Percentiles rank a stretch among this genome's conserved stretches.
These are phyloP conservation scores for Amblyopsis hoosieri DNA, from an alignment of 2,797 vertebrate species.

Conservation along the genomic window DNA sequence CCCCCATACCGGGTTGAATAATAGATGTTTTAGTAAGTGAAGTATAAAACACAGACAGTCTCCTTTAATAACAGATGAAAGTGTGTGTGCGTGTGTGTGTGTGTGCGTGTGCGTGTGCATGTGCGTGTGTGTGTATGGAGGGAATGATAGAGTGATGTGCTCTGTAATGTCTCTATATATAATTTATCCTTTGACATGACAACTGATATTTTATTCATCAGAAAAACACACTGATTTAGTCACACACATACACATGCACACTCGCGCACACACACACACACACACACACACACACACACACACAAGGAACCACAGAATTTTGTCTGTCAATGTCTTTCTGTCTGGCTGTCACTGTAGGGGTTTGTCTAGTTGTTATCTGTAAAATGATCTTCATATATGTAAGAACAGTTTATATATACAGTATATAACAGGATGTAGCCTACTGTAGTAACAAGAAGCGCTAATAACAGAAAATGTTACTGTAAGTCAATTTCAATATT, in stretches of 20 bases:
- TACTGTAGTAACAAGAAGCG: too few species aligned
- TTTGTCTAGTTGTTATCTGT: too few species aligned
- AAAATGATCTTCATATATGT: too few species aligned
- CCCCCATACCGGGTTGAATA: too few species aligned
- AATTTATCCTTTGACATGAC: constrained; percentile 55
- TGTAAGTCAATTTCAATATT: too few species aligned
- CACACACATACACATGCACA: neutral
- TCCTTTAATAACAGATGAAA: constrained; percentile 27
- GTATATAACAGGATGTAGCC: too few species aligned
- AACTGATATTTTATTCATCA: constrained; percentile 52
- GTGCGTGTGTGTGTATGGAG: constrained; percentile 12
- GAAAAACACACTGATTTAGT: neutral
- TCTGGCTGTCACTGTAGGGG: too few species aligned
- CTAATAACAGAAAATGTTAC: too few species aligned
- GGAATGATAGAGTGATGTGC: constrained; percentile 16
- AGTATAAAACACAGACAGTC: too few species aligned
- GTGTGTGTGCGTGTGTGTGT: constrained; percentile 3
- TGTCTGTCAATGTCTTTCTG: too few species aligned
- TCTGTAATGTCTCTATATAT: constrained; percentile 50
- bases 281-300: constrained; percentile 23
- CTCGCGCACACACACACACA: constrained; percentile 1
- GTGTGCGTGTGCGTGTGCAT: constrained; percentile 7
- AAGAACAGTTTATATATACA: too few species aligned
- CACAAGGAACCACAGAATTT: neutral
- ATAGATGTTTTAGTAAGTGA: too few species aligned